Evolutionary conservation across 2,797 vertebrate species (phyloP).

Genomic region (Oophaga sylvatica): DNA sequence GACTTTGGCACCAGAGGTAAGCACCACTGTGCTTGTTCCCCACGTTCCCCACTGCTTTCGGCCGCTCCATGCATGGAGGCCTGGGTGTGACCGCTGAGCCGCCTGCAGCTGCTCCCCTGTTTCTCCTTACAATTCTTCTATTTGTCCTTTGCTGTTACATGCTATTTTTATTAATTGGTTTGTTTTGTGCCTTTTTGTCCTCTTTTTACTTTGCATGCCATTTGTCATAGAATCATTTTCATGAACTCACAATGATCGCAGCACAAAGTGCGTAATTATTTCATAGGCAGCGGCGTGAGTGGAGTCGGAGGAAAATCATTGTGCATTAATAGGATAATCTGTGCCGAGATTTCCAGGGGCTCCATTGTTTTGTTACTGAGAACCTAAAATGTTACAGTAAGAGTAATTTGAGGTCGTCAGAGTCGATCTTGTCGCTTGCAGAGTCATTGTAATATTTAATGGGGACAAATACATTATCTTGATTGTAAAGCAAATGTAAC

Average conservation of each 20-base stretch:
- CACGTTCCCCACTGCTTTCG: too few species aligned
- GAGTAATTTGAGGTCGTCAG: conserved; percentile 29
- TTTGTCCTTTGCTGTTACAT: neutral
- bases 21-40: too few species aligned
- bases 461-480: conserved; percentile 51
- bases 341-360: neutral
- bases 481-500: conserved; percentile 48
- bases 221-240: neutral
- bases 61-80: too few species aligned
- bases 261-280: neutral
- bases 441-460: conserved; percentile 54
- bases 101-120: too few species aligned
- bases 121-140: neutral
- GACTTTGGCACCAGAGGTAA: too few species aligned
- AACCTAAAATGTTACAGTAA: conserved; percentile 39
- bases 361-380: conserved; percentile 11
- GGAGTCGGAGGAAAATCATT: neutral
- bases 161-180: neutral
- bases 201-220: neutral
- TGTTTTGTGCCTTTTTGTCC: neutral
- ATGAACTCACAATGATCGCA: neutral
- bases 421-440: conserved; percentile 13
- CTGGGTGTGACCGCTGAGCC: too few species aligned
- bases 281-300: neutral
- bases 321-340: neutral